Conservation (phyloP, 1,140 invertebrate species). For the Contarinia nasturtii region DNA sequence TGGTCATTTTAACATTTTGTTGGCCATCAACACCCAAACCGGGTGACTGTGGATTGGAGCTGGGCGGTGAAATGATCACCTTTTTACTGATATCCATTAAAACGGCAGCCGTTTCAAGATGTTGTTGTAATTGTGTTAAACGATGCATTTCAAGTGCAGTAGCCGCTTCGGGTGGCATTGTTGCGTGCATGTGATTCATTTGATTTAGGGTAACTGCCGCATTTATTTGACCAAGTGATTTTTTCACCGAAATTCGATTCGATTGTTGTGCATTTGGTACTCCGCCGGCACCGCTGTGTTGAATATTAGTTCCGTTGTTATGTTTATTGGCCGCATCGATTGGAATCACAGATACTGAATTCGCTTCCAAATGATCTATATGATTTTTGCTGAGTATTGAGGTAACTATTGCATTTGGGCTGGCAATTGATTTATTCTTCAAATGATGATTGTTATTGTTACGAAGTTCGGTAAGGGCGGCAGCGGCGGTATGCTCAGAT, state of each 20-base stretch:
- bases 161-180: background rate
- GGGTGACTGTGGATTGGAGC: conserved; percentile 23
- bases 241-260: background rate
- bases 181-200: background rate
- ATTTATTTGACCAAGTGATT: no score
- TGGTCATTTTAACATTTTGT: conserved; percentile 23
- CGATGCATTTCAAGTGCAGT: conserved; percentile 7
- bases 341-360: conserved; percentile 7
- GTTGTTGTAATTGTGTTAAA: conserved; percentile 18
- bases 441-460: conserved; percentile 8
- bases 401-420: conserved; percentile 4
- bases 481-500: conserved; percentile 19
- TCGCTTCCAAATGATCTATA: conserved; percentile 5
- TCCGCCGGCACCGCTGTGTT: no score
- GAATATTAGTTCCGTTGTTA: background rate
- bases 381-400: conserved; percentile 4
- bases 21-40: conserved; percentile 5
- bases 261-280: conserved; percentile 3
- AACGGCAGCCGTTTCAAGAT: conserved; percentile 22
- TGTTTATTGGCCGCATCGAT: conserved; percentile 1
- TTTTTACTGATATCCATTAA: conserved; percentile 25
- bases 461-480: conserved; percentile 21
- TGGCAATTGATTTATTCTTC: background rate
- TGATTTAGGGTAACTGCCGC: no score
- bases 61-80: conserved; percentile 22